These are phyloP conservation scores for Lordiphosa stackelbergi DNA, from an alignment of 1,140 invertebrate genomes.

Conservation along the genomic window DNA sequence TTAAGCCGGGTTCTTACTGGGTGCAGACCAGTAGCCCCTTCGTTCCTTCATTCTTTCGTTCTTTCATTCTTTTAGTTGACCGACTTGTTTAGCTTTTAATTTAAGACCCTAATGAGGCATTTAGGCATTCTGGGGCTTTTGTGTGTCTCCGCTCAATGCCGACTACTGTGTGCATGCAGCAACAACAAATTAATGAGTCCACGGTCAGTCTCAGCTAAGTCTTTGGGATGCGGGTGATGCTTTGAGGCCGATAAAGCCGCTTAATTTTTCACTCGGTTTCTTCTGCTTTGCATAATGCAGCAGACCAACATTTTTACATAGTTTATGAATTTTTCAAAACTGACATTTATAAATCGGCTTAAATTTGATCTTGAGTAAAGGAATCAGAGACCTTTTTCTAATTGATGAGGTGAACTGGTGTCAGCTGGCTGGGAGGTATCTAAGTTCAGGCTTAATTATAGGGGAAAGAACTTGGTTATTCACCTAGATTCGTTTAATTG, in stretches of 20 bases:
- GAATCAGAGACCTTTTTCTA: slow-evolving; percentile 8
- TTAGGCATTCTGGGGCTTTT: slow-evolving; percentile 64
- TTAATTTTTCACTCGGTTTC: slow-evolving; percentile 59
- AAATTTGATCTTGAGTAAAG: slow-evolving; percentile 63
- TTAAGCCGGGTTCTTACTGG: slow-evolving; percentile 36
- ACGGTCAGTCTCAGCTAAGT: slow-evolving; percentile 42
- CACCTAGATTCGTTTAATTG: slow-evolving; percentile 16
- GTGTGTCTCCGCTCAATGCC: slow-evolving; percentile 64
- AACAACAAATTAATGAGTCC: slow-evolving; percentile 65
- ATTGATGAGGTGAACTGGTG: slow-evolving; percentile 16
- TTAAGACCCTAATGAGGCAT: slow-evolving; percentile 71
- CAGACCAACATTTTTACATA: slow-evolving; percentile 43
- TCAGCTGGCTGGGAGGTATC: slow-evolving; percentile 16
- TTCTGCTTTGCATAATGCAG: slow-evolving; percentile 65
- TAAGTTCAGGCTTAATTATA: slow-evolving; percentile 12
- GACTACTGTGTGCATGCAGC: slow-evolving; percentile 58
- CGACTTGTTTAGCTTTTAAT: slow-evolving; percentile 68
- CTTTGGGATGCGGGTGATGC: slow-evolving; percentile 63
- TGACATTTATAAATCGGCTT: slow-evolving; percentile 71
- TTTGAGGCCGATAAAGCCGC: slow-evolving; percentile 65
- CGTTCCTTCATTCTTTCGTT: slow-evolving; percentile 35
- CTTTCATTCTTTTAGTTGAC: slow-evolving; percentile 50
- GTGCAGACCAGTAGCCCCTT: slow-evolving; percentile 39
- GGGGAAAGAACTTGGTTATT: neutral
- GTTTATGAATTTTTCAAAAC: slow-evolving; percentile 65